A percentile compares a stretch with the other conserved stretches of the same genome.
Evolutionary conservation across 2,113 vertebrate species (phyloP).

Genomic region (Ammodytes marinus): DNA sequence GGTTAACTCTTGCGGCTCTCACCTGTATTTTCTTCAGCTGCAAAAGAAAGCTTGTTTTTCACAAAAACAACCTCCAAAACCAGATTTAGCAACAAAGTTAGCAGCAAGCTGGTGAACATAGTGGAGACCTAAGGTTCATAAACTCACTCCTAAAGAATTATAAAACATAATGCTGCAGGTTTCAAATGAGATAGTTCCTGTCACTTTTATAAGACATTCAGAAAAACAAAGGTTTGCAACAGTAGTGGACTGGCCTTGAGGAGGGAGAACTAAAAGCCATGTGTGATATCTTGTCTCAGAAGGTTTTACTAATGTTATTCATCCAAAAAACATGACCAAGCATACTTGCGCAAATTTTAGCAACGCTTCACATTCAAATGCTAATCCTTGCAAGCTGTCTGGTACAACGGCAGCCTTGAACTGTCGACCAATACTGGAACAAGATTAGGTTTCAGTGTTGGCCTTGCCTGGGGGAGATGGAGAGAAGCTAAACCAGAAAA

Average conservation of each 20-base stretch:
- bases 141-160: too few species aligned
- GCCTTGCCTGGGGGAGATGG: conserved; percentile 43
- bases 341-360: conserved; percentile 33
- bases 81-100: background rate
- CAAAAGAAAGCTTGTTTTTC: background rate
- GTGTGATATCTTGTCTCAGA: background rate
- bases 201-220: background rate
- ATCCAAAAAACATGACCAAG: conserved; percentile 6
- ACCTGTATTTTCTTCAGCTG: background rate
- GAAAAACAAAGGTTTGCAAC: background rate
- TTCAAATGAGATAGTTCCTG: background rate
- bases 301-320: conserved; percentile 33
- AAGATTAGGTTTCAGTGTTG: conserved; percentile 47
- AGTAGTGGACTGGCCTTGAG: background rate
- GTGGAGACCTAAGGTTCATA: background rate
- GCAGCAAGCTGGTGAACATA: background rate
- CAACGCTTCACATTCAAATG: conserved; percentile 46
- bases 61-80: background rate
- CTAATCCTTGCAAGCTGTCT: conserved; percentile 63
- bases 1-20: background rate
- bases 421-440: conserved; percentile 52
- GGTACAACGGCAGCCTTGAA: conserved; percentile 40
- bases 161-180: background rate
- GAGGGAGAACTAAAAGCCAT: background rate
- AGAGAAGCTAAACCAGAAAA: conserved; percentile 63